Evolutionary conservation across 1,140 invertebrate species (phyloP).

Genomic region (Arion vulgaris): DNA sequence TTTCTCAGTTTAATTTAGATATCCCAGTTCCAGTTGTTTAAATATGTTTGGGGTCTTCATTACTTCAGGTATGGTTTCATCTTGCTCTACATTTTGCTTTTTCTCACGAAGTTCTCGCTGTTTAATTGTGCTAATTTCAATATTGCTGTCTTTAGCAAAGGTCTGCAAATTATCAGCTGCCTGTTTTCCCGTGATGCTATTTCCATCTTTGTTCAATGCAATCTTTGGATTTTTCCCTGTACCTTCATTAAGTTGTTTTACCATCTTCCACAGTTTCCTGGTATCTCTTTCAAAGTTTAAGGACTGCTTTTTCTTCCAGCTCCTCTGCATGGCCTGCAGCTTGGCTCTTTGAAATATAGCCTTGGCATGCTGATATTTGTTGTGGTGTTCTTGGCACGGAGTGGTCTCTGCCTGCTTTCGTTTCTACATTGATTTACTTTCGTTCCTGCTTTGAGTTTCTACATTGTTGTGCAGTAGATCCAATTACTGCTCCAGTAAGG

Average conservation of each 20-base stretch:
- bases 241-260: constrained; percentile 26
- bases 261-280: constrained; percentile 28
- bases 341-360: constrained; percentile 3
- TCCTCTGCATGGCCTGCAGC: background rate
- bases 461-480: constrained; percentile 21
- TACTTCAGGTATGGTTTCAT: background rate
- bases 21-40: background rate
- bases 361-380: background rate
- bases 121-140: background rate
- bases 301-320: constrained; percentile 16
- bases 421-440: too few relatives aligned
- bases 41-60: background rate
- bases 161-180: background rate
- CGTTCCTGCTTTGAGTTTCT: too few relatives aligned
- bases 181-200: constrained; percentile 24
- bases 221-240: background rate
- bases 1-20: background rate
- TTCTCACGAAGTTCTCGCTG: background rate
- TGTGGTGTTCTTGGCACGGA: constrained; percentile 2
- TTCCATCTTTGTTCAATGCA: background rate
- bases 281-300: constrained; percentile 34
- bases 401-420: constrained; percentile 16
- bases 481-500: constrained; percentile 38
- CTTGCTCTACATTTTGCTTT: background rate
- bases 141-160: background rate